phyloP scores from a whole-genome alignment of 2,113 vertebrate genomes.

The Gobiocypris rarus region DNA sequence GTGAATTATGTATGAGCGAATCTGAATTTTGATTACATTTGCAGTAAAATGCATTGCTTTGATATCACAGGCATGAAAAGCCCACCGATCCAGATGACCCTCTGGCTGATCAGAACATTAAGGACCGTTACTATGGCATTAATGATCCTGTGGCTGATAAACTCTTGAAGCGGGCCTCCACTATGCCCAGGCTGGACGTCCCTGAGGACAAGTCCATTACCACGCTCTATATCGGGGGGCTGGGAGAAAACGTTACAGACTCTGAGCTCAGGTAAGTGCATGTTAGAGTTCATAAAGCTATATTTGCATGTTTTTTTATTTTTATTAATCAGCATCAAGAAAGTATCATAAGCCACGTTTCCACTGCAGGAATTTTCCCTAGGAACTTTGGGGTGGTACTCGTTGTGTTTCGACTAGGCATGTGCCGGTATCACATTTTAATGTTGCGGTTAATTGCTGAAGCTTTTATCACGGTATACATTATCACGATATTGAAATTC shows the following conservation, averaged over 20 bases:
- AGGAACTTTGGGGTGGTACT: no score
- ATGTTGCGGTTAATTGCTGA: no score
- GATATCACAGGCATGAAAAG: conserved; percentile 87
- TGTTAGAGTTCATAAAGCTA: background rate
- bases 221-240: conserved; percentile 93
- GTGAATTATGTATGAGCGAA: background rate
- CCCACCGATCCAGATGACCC: conserved; percentile 98
- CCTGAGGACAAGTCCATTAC: conserved; percentile 96
- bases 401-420: no score
- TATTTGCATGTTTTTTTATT: background rate
- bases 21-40: background rate
- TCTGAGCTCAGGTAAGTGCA: conserved; percentile 87
- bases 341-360: background rate
- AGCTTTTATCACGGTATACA: no score
- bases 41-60: background rate
- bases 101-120: conserved; percentile 98
- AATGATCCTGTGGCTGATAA: conserved; percentile 98
- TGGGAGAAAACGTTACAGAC: conserved; percentile 93
- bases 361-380: no score
- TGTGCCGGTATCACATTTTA: no score
- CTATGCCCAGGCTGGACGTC: conserved; percentile 94
- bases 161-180: conserved; percentile 92
- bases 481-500: no score
- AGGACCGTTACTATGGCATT: conserved; percentile 97
- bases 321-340: background rate